Base-by-base conservation (phyloP, 2,797 vertebrate genomes). In the Erpetoichthys calabaricus region DNA sequence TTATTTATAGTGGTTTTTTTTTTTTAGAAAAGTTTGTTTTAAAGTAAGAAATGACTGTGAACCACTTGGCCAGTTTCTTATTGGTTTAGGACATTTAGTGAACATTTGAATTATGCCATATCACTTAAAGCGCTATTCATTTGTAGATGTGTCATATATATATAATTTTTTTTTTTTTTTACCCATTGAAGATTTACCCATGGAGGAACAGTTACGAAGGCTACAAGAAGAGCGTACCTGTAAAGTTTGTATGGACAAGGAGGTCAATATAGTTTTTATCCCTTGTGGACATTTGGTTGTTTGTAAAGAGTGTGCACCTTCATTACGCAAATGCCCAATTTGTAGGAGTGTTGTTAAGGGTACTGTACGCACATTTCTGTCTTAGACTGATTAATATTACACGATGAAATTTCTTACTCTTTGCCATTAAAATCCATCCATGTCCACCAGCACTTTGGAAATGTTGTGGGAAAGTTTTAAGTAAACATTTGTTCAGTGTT, bases 211-310 rank as follows among this genome's bases (percentile, higher is more conserved):
- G 59, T 61, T 99, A 57, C 79, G 96, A 59, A 84, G 95, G 45
- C 43, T 98, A 59, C 96, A 99, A 64, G 96, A 98, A 62, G 94
- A 98, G 76, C 83, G 94, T 46, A 99, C 92, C 2, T 99, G 95
- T 73, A 98, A 99, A 77, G 94, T 98, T 64, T 99, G 96, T 64
- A 98, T 99, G 95, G 96, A 99, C 69, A 94, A 87, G 74, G 95
- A 98, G 68, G 96, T 99, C 66, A 98, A 92, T 71, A 89, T 97
- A 7, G 95, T 99, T 59, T 99, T 99, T 73, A 98, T 99, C 69
- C 95, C 94, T 0, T 99, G 96, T 66, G 96, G 96, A 67, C 95
- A 98, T 69, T 81, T 99, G 70, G 96, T 98, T 55, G 94, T 98
- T 44, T 99, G 96, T 64, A 94, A 92, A 73, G 94, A 97, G 60